Percentiles rank a stretch among this genome's conserved stretches.
Evolutionary conservation across 2,888 invertebrate species (phyloP).

Genomic region (Hyposoter didymator): DNA sequence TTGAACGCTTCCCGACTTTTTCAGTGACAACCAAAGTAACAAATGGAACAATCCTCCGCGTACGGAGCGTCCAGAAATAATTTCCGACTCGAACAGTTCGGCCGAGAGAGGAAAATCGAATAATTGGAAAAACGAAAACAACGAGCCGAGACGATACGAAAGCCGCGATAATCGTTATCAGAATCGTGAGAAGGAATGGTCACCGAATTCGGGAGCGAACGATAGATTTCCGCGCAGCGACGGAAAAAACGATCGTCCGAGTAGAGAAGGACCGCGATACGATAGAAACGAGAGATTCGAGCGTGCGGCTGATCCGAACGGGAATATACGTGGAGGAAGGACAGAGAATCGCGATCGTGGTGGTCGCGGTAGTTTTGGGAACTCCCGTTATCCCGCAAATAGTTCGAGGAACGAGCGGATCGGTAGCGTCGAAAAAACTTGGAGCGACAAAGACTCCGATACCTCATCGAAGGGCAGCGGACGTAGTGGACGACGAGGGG

Average conservation of each 20-base stretch:
- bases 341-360: conserved; percentile 54
- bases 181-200: conserved; percentile 56
- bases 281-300: conserved; percentile 65
- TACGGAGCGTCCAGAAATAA: conserved; percentile 19
- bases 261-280: conserved; percentile 63
- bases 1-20: conserved; percentile 37
- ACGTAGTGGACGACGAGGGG: conserved; percentile 68
- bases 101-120: conserved; percentile 67
- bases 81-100: conserved; percentile 39
- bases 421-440: conserved; percentile 72
- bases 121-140: conserved; percentile 76
- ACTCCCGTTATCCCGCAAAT: conserved; percentile 46
- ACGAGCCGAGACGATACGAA: conserved; percentile 74
- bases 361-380: conserved; percentile 63
- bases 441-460: conserved; percentile 79
- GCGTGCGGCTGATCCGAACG: conserved; percentile 55
- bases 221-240: conserved; percentile 67
- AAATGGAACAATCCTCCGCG: conserved; percentile 66
- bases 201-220: conserved; percentile 51
- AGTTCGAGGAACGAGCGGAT: conserved; percentile 70
- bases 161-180: conserved; percentile 74
- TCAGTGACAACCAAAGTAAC: conserved; percentile 66
- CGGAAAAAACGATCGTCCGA: conserved; percentile 73
- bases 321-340: conserved; percentile 57
- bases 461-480: conserved; percentile 74